phyloP scores from a whole-genome alignment of 2,113 vertebrate genomes.

The Poeciliopsis retropinna region DNA sequence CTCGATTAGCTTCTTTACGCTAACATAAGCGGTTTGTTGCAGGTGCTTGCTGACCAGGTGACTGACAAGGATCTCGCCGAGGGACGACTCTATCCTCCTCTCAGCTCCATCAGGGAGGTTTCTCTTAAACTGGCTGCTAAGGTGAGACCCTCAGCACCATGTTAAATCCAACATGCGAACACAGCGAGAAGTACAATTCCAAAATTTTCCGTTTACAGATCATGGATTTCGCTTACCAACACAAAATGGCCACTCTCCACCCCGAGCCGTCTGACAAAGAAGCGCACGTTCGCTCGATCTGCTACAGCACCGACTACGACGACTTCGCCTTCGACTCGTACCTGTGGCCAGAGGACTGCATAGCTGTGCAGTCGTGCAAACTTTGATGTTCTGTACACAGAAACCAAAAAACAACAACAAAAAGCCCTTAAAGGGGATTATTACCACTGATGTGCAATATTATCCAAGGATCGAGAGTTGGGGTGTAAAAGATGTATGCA shows the following conservation, averaged over 20 bases:
- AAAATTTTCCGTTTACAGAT: constrained; percentile 76
- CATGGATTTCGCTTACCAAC: constrained; percentile 87
- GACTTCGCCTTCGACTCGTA: constrained; percentile 88
- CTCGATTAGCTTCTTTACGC: background rate
- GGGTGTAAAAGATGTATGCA: constrained; percentile 10
- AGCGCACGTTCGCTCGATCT: constrained; percentile 83
- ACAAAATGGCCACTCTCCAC: constrained; percentile 84
- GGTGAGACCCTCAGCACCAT: constrained; percentile 74
- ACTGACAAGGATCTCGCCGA: constrained; percentile 88
- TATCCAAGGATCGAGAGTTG: constrained; percentile 1
- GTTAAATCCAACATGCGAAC: background rate
- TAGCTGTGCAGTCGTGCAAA: constrained; percentile 87
- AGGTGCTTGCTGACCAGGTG: constrained; percentile 91
- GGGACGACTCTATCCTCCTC: constrained; percentile 92
- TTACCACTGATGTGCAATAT: constrained; percentile 39
- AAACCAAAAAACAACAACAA: background rate
- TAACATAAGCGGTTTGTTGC: constrained; percentile 3
- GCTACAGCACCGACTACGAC: constrained; percentile 88
- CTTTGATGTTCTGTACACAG: constrained; percentile 60
- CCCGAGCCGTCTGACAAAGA: constrained; percentile 91
- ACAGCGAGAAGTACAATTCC: background rate
- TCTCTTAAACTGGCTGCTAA: constrained; percentile 90
- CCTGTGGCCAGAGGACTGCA: constrained; percentile 87
- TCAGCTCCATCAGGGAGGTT: constrained; percentile 87
- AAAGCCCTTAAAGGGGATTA: background rate